A percentile compares a stretch with the other conserved stretches of the same genome.
phyloP scores from a whole-genome alignment of 2,888 invertebrate genomes.

The Biston betularia region DNA sequence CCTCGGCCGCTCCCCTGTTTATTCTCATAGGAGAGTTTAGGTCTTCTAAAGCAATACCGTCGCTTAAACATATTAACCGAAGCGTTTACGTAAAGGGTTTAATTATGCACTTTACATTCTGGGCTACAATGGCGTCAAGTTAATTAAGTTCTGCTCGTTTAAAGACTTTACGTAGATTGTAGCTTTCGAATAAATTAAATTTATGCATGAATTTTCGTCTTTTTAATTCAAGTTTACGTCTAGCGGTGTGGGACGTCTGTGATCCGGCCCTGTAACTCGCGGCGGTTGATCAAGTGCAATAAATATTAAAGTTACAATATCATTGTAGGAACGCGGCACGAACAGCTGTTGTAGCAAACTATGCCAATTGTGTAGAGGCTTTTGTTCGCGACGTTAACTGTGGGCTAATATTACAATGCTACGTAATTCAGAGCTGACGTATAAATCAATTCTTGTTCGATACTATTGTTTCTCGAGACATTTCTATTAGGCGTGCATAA shows the following conservation, averaged over 20 bases:
- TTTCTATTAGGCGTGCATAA: conserved; percentile 45
- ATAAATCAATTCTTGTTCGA: conserved; percentile 55
- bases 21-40: conserved; percentile 85
- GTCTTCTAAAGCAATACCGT: conserved; percentile 82
- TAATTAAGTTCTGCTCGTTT: conserved; percentile 82
- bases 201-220: conserved; percentile 71
- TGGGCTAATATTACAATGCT: conserved; percentile 71
- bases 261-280: conserved; percentile 62
- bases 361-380: conserved; percentile 77
- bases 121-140: conserved; percentile 78
- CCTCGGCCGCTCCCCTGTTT: conserved; percentile 76
- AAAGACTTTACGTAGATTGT: conserved; percentile 73
- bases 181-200: conserved; percentile 66
- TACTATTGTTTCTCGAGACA: conserved; percentile 48
- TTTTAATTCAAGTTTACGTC: conserved; percentile 67
- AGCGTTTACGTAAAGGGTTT: conserved; percentile 82
- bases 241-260: conserved; percentile 52
- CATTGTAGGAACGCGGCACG: conserved; percentile 76
- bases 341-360: conserved; percentile 76
- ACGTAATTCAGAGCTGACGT: conserved; percentile 49
- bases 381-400: conserved; percentile 77
- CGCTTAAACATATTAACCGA: conserved; percentile 83
- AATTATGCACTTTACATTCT: conserved; percentile 80
- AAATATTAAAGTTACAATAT: conserved; percentile 84
- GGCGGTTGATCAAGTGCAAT: conserved; percentile 81